Evolutionary conservation across 2,797 vertebrate species (phyloP).

Genomic region (Paedocypris micromegethes): DNA sequence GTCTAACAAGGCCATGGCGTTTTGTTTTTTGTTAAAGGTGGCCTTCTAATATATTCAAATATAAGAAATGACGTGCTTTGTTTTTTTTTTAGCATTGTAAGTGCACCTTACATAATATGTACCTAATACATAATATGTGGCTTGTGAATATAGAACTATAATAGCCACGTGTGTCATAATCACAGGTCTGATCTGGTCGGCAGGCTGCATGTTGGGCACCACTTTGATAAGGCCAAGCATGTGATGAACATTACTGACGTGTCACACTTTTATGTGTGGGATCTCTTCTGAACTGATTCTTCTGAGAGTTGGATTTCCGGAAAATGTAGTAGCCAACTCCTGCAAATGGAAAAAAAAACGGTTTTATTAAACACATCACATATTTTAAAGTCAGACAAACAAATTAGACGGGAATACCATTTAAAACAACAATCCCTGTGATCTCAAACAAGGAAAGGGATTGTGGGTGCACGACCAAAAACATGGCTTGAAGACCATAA

Average conservation of each 20-base stretch:
- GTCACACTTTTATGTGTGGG: constrained; percentile 76
- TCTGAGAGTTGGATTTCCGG: constrained; percentile 85
- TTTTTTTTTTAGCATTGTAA: too few species aligned
- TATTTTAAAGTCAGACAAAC: background rate
- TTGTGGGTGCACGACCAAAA: constrained; percentile 80
- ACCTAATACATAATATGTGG: too few species aligned
- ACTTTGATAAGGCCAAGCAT: too few species aligned
- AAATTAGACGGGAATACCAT: constrained; percentile 63
- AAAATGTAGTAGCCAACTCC: constrained; percentile 83
- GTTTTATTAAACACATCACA: background rate
- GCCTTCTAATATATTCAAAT: too few species aligned
- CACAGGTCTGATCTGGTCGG: too few species aligned
- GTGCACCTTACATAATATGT: too few species aligned
- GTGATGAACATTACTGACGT: constrained; percentile 59
- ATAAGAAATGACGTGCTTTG: too few species aligned
- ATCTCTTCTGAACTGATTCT: constrained; percentile 83
- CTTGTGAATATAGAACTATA: too few species aligned
- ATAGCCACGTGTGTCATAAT: too few species aligned
- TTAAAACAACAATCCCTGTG: constrained; percentile 67
- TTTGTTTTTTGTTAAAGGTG: too few species aligned
- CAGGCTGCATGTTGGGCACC: too few species aligned
- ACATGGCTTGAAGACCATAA: constrained; percentile 82
- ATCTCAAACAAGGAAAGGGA: constrained; percentile 61
- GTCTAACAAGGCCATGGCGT: too few species aligned
- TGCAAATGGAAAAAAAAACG: constrained; percentile 46